phyloP scores from a whole-genome alignment of 2,113 vertebrate species.

The Tenrec ecaudatus region DNA sequence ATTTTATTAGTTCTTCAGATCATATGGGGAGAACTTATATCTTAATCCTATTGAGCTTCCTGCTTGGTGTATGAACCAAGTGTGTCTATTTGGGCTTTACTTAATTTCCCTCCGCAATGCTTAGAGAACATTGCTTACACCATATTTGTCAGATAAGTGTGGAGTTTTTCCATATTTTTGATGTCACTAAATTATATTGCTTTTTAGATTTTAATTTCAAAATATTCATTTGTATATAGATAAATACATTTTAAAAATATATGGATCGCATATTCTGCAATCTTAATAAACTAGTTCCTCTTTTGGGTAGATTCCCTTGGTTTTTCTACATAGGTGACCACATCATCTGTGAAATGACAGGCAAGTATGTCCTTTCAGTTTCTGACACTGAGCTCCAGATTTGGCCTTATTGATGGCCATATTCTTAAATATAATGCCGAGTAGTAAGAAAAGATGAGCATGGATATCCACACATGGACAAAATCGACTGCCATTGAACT shows the following conservation, averaged over 20 bases:
- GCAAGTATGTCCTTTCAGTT: no score
- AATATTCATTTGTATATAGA: neutral
- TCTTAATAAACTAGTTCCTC: conserved; percentile 4
- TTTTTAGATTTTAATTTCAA: neutral
- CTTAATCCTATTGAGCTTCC: no score
- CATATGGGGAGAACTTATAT: no score
- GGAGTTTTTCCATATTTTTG: neutral
- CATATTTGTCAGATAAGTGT: neutral
- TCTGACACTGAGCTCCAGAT: no score
- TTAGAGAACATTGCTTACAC: neutral
- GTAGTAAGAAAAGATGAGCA: neutral
- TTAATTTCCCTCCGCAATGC: neutral
- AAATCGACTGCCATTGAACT: no score
- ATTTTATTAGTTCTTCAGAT: no score
- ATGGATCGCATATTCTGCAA: neutral
- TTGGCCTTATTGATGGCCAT: neutral
- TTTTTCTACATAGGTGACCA: neutral
- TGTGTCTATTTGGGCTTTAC: neutral
- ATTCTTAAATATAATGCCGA: neutral
- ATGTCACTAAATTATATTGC: neutral
- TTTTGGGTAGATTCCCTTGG: neutral
- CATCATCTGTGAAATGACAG: neutral
- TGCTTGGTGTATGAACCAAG: no score
- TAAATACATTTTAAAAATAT: neutral
- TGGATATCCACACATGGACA: no score